phyloP scores from a whole-genome alignment of 2,888 invertebrate species.

The Palloptera scutellata region DNA sequence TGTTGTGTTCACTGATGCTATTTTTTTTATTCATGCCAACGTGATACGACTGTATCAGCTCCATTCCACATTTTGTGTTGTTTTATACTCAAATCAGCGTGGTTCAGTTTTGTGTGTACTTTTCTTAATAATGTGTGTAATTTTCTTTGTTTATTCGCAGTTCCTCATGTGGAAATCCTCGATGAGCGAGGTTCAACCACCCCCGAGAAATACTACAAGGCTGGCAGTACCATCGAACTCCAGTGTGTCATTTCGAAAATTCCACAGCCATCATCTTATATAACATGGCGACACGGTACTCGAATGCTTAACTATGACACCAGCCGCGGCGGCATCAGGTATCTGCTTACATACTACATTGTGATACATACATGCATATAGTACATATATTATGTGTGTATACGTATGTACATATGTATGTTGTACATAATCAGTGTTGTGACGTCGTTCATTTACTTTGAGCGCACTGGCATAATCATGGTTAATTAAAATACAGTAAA shows the following conservation, averaged over 20 bases:
- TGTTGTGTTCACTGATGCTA: too few species aligned
- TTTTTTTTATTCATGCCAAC: too few species aligned
- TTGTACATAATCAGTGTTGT: too few species aligned
- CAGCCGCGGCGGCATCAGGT: constrained; percentile 83
- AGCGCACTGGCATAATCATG: too few species aligned
- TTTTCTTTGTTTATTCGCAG: constrained; percentile 64
- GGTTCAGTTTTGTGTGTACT: too few species aligned
- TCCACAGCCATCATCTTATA: constrained; percentile 77
- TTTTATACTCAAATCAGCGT: too few species aligned
- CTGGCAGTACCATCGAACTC: constrained; percentile 82
- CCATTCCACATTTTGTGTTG: too few species aligned
- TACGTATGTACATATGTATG: not conserved
- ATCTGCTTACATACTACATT: constrained; percentile 26
- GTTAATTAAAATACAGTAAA: too few species aligned
- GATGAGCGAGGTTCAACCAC: constrained; percentile 80
- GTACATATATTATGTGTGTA: not conserved
- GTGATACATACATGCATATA: not conserved
- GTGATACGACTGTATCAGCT: too few species aligned
- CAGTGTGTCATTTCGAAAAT: constrained; percentile 83
- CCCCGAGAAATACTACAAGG: constrained; percentile 83
- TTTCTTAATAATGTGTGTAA: not conserved
- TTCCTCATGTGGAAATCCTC: constrained; percentile 82
- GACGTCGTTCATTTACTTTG: too few species aligned
- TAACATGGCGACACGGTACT: constrained; percentile 81
- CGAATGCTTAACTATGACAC: constrained; percentile 81